Conservation (phyloP, 2,113 vertebrate genomes). For the Sinocyclocheilus maitianheensis region DNA sequence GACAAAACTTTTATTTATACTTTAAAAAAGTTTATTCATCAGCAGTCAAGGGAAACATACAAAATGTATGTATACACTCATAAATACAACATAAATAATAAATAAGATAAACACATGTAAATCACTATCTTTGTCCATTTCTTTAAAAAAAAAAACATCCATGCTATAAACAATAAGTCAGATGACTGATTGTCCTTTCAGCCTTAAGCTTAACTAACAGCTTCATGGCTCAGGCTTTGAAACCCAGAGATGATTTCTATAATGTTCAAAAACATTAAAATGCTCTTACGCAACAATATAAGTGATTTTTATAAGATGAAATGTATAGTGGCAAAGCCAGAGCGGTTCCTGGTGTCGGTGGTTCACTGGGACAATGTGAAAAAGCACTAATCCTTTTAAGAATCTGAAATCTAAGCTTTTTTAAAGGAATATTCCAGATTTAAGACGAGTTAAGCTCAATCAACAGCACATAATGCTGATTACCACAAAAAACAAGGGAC, state of each 20-base stretch:
- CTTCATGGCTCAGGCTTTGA: background rate
- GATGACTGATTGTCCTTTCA: constrained; percentile 3
- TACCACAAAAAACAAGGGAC: background rate
- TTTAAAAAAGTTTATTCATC: background rate
- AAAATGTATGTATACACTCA: background rate
- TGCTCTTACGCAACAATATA: background rate
- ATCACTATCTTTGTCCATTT: background rate
- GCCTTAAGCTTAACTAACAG: background rate
- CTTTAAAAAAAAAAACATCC: background rate
- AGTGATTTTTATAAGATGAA: constrained; percentile 13
- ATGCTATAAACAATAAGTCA: background rate
- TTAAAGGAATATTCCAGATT: background rate
- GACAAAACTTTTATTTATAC: constrained; percentile 26
- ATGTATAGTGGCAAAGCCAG: background rate
- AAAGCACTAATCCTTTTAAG: background rate
- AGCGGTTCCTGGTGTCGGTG: background rate
- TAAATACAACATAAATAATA: constrained; percentile 48
- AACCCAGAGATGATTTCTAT: background rate
- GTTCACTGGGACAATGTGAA: background rate
- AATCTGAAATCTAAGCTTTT: background rate
- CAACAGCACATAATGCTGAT: background rate
- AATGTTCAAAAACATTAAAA: background rate
- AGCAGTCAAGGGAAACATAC: background rate
- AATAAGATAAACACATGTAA: constrained; percentile 62
- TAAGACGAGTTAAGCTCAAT: background rate